Evolutionary conservation across 2,797 vertebrate genomes (phyloP).

Genomic region (Pangasius djambal): DNA sequence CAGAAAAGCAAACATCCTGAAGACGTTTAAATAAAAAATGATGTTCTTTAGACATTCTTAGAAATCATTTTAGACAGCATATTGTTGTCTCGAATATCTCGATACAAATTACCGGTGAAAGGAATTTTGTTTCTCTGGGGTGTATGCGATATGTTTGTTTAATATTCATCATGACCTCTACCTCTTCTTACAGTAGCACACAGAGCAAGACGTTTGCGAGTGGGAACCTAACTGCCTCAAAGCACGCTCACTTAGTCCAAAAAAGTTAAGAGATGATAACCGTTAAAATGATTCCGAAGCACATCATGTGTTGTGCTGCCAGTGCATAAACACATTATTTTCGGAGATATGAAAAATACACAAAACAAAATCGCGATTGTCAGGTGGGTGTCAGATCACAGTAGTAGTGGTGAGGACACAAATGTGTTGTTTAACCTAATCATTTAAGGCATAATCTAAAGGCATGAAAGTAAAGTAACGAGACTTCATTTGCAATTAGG

Average conservation of each 20-base stretch:
- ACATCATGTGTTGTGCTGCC: background rate
- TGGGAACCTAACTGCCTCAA: background rate
- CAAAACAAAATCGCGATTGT: background rate
- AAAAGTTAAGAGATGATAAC: too few relatives aligned
- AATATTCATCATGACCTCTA: background rate
- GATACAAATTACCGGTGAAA: background rate
- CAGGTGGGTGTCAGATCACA: background rate
- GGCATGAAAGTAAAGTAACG: background rate
- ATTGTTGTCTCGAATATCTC: background rate
- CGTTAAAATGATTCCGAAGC: background rate
- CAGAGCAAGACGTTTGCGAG: background rate
- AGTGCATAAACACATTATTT: background rate
- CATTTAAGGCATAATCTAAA: too few relatives aligned
- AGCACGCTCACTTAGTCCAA: background rate
- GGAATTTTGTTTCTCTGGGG: background rate
- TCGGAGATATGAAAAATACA: too few relatives aligned
- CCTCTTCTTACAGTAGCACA: background rate
- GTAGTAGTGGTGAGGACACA: too few relatives aligned
- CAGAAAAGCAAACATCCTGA: background rate
- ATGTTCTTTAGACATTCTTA: too few relatives aligned
- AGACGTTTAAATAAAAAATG: background rate
- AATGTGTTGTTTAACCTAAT: too few relatives aligned
- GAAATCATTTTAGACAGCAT: background rate
- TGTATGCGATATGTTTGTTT: background rate
- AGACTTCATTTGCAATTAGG: background rate